Percentiles rank a stretch among this genome's conserved stretches.
These are phyloP conservation scores for Acanthosepion esculentum DNA, from an alignment of 2,888 invertebrate genomes.

Conservation along the genomic window DNA sequence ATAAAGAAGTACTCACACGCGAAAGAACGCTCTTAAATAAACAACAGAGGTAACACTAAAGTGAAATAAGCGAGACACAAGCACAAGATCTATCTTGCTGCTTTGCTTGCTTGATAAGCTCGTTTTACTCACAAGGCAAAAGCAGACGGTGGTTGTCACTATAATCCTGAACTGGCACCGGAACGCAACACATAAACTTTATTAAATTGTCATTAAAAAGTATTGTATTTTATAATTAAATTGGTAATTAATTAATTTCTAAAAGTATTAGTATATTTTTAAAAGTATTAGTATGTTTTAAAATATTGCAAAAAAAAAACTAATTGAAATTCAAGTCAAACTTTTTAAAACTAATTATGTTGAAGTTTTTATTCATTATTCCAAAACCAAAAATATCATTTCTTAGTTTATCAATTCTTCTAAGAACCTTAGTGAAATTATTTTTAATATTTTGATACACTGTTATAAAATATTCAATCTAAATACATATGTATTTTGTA, in stretches of 20 bases:
- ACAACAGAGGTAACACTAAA: not conserved
- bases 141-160: constrained; percentile 42
- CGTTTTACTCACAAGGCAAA: not conserved
- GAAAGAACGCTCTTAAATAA: not conserved
- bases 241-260: not conserved
- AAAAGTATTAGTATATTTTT: not conserved
- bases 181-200: not conserved
- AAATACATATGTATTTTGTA: no score
- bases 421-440: no score
- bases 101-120: not conserved
- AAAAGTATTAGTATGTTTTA: not conserved
- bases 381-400: no score
- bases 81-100: not conserved
- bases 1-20: not conserved
- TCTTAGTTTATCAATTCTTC: no score
- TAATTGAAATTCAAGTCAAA: not conserved
- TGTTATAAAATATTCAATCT: no score
- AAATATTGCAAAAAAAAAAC: not conserved
- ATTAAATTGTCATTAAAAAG: not conserved
- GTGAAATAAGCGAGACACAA: not conserved
- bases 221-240: not conserved
- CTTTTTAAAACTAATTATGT: no score
- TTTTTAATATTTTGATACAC: no score
- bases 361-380: no score
- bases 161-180: not conserved